These are phyloP conservation scores for Drosophila kepulauana DNA, from an alignment of 1,140 invertebrate genomes.

Conservation along the genomic window DNA sequence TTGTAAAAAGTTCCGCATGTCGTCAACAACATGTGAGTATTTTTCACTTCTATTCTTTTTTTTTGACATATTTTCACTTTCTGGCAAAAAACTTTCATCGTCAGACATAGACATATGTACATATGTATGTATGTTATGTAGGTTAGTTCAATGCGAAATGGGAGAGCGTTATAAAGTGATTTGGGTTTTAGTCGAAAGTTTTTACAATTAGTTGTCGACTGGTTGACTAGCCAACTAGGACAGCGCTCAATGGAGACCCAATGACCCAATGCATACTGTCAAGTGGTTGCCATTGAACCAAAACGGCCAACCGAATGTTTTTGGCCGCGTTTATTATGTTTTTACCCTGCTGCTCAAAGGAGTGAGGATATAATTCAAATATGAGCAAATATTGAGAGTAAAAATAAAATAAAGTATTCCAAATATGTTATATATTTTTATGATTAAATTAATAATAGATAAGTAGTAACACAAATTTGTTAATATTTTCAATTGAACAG, in stretches of 20 bases:
- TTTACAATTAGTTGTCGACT: slow-evolving; percentile 14
- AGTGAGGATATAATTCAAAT: too few species aligned
- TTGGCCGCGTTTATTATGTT: slow-evolving; percentile 4
- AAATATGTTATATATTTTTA: too few species aligned
- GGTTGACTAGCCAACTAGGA: slow-evolving; percentile 25
- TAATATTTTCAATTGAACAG: too few species aligned
- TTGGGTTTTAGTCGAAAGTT: slow-evolving; percentile 15
- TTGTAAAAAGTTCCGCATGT: too few species aligned
- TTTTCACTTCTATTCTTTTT: not conserved
- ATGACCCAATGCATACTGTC: slow-evolving; percentile 28
- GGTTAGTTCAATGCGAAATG: too few species aligned
- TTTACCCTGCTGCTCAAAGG: not conserved
- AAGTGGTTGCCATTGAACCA: slow-evolving; percentile 54
- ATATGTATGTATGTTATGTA: not conserved
- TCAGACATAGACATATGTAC: not conserved
- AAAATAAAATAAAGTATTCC: not conserved
- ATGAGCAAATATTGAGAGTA: not conserved
- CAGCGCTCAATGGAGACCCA: not conserved
- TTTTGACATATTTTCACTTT: slow-evolving; percentile 2
- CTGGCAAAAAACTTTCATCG: not conserved
- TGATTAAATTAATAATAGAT: too few species aligned
- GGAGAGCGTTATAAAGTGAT: not conserved
- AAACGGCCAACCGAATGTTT: slow-evolving; percentile 26
- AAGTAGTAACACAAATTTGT: too few species aligned
- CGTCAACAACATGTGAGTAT: too few species aligned